Evolutionary conservation across 2,888 invertebrate genomes (phyloP), one percentile per base, ranked within the genome.

Genomic region (Sesia bembeciformis): DNA sequence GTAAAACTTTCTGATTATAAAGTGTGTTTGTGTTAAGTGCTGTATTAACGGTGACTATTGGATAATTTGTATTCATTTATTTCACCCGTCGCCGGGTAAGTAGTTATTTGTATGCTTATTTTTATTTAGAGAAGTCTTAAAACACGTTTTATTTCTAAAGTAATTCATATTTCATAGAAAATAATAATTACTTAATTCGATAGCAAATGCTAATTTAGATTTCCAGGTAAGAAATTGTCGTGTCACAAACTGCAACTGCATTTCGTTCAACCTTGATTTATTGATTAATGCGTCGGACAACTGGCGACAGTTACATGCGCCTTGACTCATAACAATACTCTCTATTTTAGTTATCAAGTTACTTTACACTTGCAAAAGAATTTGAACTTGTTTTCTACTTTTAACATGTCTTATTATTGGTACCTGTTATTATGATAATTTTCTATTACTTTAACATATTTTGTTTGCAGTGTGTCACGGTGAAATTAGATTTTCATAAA

Each of bases 61-160:
- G 46, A 8, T 46, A 50, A 50, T 3, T 50, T 39, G 23, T 39
- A 50, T 38, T 50, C 7, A 5, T 7, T 39, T 57, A 52, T 57
- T 64, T 62, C 81, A 84, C 81, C 80, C 81, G 83, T 82, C 78
- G 79, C 81, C 83, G 75, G 84, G 85, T 84, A 75, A 74, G 84
- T 77, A 42, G 57, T 62, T 66, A 63, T 67, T 65, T 70, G 63
- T 57, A 39, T 50, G 52, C 39, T 43, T 51, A 39, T 41, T 54
- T 56, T 58, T 60, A 52, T 54, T 23, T 23, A 23, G 23, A 23
- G 23, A 23, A 23, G 23, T 23, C 23, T 23, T 23, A 1, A 23
- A 23, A 23, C 23, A 23, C 23, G 23, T 23, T 23, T 23, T 23
- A 23, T 23, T 23, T 23, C 1, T 23, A 23, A 23, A 23, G 23